phyloP scores from a whole-genome alignment of 2,797 vertebrate genomes.

The Poecilia velifera region DNA sequence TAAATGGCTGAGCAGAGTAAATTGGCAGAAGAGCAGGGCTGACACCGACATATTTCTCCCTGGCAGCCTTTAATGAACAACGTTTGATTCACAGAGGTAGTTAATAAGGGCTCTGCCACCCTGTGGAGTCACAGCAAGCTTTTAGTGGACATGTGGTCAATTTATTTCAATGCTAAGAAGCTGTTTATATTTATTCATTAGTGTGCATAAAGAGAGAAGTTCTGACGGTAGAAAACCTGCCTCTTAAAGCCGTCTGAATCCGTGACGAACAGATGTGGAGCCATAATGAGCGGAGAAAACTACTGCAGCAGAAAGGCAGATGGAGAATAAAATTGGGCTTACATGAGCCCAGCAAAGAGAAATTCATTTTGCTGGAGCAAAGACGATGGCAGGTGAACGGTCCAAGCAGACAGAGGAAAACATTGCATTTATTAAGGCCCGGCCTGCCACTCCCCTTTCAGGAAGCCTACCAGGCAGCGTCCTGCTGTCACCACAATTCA shows the following conservation, averaged over 20 bases:
- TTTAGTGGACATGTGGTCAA: neutral
- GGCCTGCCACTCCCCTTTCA: constrained; percentile 42
- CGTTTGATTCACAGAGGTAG: constrained; percentile 42
- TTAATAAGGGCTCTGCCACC: constrained; percentile 26
- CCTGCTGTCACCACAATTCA: constrained; percentile 66
- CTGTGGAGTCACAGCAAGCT: constrained; percentile 9
- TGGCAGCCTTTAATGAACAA: constrained; percentile 50
- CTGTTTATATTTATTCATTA: constrained; percentile 14
- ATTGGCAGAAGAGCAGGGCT: constrained; percentile 39
- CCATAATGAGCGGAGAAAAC: constrained; percentile 54
- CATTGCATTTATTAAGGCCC: constrained; percentile 55
- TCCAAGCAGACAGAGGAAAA: constrained; percentile 28
- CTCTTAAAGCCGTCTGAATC: constrained; percentile 36
- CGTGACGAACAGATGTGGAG: constrained; percentile 49
- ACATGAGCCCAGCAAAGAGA: neutral
- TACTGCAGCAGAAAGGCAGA: constrained; percentile 33
- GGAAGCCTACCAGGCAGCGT: constrained; percentile 45
- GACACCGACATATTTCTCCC: constrained; percentile 39
- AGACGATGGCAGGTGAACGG: constrained; percentile 25
- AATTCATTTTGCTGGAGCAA: constrained; percentile 1
- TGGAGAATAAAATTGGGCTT: constrained; percentile 19
- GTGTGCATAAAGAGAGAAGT: constrained; percentile 12
- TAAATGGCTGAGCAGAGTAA: constrained; percentile 36
- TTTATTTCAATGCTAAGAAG: constrained; percentile 10
- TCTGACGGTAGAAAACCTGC: constrained; percentile 9